phyloP scores from a whole-genome alignment of 2,888 invertebrate species.

The Lithophane semibrunnea region DNA sequence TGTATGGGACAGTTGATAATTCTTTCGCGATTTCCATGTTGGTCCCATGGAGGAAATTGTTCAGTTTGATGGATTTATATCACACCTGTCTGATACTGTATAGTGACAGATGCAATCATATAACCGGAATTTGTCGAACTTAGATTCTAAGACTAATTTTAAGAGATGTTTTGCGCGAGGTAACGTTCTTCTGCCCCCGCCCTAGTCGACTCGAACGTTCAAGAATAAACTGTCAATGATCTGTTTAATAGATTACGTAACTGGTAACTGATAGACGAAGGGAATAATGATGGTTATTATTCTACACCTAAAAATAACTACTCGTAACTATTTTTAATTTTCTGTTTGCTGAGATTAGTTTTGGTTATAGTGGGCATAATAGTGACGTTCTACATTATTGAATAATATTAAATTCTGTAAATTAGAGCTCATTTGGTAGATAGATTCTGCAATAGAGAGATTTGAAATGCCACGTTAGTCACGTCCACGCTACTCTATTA shows the following conservation, averaged over 20 bases:
- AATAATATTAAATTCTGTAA: neutral
- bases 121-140: neutral
- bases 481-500: too few species aligned
- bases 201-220: neutral
- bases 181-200: neutral
- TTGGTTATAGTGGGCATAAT: neutral
- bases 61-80: too few species aligned
- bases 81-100: too few species aligned
- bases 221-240: conserved; percentile 19
- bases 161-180: neutral
- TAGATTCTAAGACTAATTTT: neutral
- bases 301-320: conserved; percentile 8
- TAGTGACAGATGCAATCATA: neutral
- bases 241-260: conserved; percentile 1
- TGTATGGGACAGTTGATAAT: too few species aligned
- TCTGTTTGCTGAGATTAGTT: neutral
- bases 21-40: too few species aligned
- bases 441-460: neutral
- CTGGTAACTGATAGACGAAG: conserved; percentile 5
- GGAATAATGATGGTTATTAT: conserved; percentile 6
- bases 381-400: neutral
- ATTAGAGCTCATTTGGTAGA: neutral
- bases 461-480: neutral
- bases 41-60: too few species aligned
- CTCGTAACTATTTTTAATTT: conserved; percentile 8